Evolutionary conservation across 64 coral and sea anemone genomes (phyloP).

Genomic region (Anthopleura sola): DNA sequence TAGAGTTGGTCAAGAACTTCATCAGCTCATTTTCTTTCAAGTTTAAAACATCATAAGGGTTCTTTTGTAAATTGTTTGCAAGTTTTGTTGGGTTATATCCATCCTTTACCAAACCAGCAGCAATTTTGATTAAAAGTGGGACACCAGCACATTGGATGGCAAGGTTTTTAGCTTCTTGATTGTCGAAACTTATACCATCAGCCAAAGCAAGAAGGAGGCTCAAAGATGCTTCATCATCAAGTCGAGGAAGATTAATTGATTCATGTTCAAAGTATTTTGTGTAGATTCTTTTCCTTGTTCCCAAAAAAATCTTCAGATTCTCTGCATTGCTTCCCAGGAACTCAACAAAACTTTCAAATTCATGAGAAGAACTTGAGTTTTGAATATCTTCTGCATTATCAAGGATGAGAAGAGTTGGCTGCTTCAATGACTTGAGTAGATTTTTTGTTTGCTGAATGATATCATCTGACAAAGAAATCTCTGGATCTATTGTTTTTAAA

Average conservation of each 20-base stretch:
- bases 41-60: conserved; percentile 14
- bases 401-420: conserved; percentile 13
- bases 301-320: conserved; percentile 1
- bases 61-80: neutral
- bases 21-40: neutral
- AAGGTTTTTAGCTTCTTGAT: neutral
- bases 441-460: neutral
- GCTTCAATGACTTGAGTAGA: neutral
- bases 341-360: conserved; percentile 18
- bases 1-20: conserved; percentile 4
- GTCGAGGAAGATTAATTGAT: neutral
- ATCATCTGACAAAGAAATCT: neutral
- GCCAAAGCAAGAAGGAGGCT: neutral
- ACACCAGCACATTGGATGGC: neutral
- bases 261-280: neutral
- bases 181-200: neutral
- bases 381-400: conserved; percentile 25
- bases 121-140: conserved; percentile 9
- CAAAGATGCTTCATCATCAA: conserved; percentile 3
- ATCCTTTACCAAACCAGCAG: neutral
- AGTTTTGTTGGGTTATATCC: conserved; percentile 5
- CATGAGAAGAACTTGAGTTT: neutral
- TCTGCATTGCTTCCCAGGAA: neutral
- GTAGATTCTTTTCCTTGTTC: neutral
- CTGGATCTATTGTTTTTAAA: neutral